These are phyloP conservation scores for Pocillopora meandrina DNA, from an alignment of 92 coral and sea anemone genomes.

Conservation along the genomic window DNA sequence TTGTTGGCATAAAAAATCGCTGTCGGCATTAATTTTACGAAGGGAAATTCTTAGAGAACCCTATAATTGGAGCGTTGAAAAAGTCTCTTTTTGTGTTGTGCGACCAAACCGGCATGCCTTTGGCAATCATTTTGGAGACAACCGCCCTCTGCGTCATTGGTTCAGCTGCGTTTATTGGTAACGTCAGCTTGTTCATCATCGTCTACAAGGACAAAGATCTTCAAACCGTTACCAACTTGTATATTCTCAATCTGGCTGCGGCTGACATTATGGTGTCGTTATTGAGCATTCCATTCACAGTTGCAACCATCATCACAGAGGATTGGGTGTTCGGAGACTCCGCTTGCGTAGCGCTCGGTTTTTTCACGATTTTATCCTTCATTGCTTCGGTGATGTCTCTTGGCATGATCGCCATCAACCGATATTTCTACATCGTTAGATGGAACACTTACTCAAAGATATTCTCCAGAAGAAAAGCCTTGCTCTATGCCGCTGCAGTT, in stretches of 20 bases:
- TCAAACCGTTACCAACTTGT: slow-evolving; percentile 61
- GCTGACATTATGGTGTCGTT: slow-evolving; percentile 68
- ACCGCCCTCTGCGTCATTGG: slow-evolving; percentile 39
- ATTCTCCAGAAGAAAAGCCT: slow-evolving; percentile 39
- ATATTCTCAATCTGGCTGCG: slow-evolving; percentile 63
- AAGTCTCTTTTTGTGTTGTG: too few species aligned
- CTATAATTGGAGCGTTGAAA: too few species aligned
- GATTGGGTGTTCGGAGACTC: slow-evolving; percentile 15
- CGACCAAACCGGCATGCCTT: not conserved
- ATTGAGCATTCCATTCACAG: slow-evolving; percentile 62
- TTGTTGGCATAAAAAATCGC: too few species aligned
- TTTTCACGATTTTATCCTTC: slow-evolving; percentile 25
- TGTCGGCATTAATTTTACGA: too few species aligned
- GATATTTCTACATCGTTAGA: slow-evolving; percentile 64
- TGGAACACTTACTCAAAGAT: slow-evolving; percentile 54
- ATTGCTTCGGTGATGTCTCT: slow-evolving; percentile 26
- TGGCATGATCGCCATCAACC: slow-evolving; percentile 25
- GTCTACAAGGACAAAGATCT: slow-evolving; percentile 42
- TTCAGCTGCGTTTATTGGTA: slow-evolving; percentile 54
- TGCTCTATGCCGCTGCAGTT: slow-evolving; percentile 25
- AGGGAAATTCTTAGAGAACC: too few species aligned
- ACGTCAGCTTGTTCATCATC: slow-evolving; percentile 48
- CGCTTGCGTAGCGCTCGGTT: slow-evolving; percentile 6
- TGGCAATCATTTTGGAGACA: not conserved
- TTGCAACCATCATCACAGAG: slow-evolving; percentile 30